These are phyloP conservation scores for Julus scandinavius DNA, from an alignment of 2,888 invertebrate species.

Conservation along the genomic window DNA sequence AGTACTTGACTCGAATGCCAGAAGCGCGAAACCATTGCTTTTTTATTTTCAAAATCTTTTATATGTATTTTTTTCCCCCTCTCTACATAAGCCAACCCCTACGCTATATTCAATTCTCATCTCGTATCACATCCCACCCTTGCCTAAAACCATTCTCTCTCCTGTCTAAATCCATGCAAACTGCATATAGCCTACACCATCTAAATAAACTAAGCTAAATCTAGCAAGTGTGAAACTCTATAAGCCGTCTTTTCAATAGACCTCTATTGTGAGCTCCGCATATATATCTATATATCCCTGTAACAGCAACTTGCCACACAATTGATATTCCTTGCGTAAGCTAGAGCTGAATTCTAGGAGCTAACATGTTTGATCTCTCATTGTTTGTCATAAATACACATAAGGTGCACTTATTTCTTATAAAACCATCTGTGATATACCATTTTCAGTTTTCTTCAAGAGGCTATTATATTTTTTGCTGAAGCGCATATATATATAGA, in stretches of 20 bases:
- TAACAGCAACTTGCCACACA: not conserved
- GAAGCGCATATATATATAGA: not conserved
- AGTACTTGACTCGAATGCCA: slow-evolving; percentile 50
- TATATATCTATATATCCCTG: not conserved
- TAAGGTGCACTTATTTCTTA: not conserved
- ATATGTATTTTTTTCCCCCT: not conserved
- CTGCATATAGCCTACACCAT: not conserved
- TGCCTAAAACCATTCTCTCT: slow-evolving; percentile 29
- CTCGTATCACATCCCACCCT: not conserved
- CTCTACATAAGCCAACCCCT: not conserved
- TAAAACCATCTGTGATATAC: not conserved
- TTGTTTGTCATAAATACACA: slow-evolving; percentile 24
- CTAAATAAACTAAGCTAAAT: slow-evolving; percentile 26
- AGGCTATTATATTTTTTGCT: slow-evolving; percentile 9
- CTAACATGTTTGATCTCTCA: slow-evolving; percentile 3
- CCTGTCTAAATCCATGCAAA: slow-evolving; percentile 9
- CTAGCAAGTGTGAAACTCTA: slow-evolving; percentile 5
- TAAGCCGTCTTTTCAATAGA: slow-evolving; percentile 37
- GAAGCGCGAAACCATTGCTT: slow-evolving; percentile 21
- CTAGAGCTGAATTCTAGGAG: not conserved
- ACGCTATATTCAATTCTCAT: not conserved
- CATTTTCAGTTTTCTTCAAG: not conserved
- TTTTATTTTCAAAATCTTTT: slow-evolving; percentile 33
- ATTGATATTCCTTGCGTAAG: not conserved
- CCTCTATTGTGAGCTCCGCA: slow-evolving; percentile 1